phyloP scores from a whole-genome alignment of 1,140 invertebrate genomes.

The silkworm (Bombyx mori) region ASM3026992v2 NC_085124.1:4465001-4465500 shows the following conservation, averaged over 20 bases:
- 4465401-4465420: conserved; percentile 48
- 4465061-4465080: conserved; percentile 30
- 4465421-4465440: conserved; percentile 53
- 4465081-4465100: conserved; percentile 17
- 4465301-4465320: conserved; percentile 44
- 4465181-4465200: neutral
- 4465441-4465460: conserved; percentile 50
- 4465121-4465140: too few relatives aligned
- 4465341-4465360: conserved; percentile 24
- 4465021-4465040: conserved; percentile 23
- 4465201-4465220: conserved; percentile 20
- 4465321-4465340: conserved; percentile 49
- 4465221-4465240: conserved; percentile 34
- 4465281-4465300: conserved; percentile 48
- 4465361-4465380: conserved; percentile 28
- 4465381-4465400: conserved; percentile 40
- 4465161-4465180: too few relatives aligned
- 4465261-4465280: conserved; percentile 22
- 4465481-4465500: conserved; percentile 48
- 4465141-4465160: too few relatives aligned
- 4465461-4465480: conserved; percentile 50
- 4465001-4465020: conserved; percentile 21
- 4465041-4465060: conserved; percentile 17
- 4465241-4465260: conserved; percentile 28
- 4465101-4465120: neutral